These are phyloP conservation scores for Mylabris sibirica DNA, from an alignment of 2,888 invertebrate genomes.

Conservation along the genomic window DNA sequence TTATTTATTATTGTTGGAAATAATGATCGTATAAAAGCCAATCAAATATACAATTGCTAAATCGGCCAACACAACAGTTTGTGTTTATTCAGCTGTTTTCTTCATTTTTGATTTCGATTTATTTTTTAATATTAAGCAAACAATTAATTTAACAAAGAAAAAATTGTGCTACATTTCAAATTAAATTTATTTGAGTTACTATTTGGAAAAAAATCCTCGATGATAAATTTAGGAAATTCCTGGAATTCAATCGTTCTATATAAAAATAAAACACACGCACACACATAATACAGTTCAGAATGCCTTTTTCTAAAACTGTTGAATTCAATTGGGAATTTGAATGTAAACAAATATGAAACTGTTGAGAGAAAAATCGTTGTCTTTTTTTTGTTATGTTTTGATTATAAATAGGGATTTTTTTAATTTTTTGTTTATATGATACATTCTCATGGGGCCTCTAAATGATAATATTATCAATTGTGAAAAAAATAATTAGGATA, in stretches of 20 bases:
- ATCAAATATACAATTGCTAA: neutral
- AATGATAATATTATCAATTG: too few relatives aligned
- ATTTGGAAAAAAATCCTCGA: neutral
- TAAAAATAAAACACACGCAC: neutral
- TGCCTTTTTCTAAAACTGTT: neutral
- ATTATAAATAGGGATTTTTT: neutral
- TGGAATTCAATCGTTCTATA: neutral
- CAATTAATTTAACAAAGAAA: neutral
- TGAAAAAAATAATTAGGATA: too few relatives aligned
- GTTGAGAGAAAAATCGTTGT: neutral
- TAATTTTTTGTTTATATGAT: neutral
- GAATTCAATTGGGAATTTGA: neutral
- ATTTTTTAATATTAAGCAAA: constrained; percentile 1
- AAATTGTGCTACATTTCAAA: neutral
- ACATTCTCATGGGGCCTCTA: too few relatives aligned
- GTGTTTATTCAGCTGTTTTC: constrained; percentile 2
- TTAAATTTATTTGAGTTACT: neutral
- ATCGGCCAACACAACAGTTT: neutral
- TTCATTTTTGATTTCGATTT: neutral
- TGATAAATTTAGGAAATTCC: neutral
- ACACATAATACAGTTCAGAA: neutral
- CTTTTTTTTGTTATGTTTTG: neutral
- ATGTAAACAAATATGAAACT: neutral
- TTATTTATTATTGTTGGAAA: constrained; percentile 3
- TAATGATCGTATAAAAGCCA: neutral